phyloP scores from a whole-genome alignment of 1,140 invertebrate species.

The Pollicipes pollicipes region DNA sequence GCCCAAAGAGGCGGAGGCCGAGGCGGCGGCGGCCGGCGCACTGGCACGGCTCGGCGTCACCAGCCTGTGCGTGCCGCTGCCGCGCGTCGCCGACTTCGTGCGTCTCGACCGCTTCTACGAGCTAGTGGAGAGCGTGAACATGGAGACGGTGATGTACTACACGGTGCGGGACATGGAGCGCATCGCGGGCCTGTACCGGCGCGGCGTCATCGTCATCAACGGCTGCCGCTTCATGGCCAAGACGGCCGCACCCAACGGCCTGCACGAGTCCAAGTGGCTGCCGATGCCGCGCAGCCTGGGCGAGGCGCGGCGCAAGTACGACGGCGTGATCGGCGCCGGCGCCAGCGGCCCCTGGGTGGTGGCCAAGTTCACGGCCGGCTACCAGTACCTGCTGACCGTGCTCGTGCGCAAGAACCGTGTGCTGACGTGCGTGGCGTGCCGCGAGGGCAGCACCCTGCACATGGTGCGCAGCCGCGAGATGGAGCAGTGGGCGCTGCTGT shows the following conservation, averaged over 20 bases:
- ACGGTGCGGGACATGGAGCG: neutral
- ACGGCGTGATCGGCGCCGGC: neutral
- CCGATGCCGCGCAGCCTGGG: neutral
- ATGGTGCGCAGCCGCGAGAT: neutral
- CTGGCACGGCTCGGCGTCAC: neutral
- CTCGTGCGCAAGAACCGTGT: neutral
- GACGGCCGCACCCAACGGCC: neutral
- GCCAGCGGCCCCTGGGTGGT: neutral
- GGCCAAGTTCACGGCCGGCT: conserved; percentile 3
- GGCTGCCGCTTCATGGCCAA: conserved; percentile 6
- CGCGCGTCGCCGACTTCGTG: neutral
- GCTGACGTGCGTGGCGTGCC: neutral
- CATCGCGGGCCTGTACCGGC: neutral
- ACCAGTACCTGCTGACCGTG: neutral
- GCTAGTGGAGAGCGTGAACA: conserved; percentile 5
- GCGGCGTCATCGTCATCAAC: conserved; percentile 4
- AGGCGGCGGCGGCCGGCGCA: neutral
- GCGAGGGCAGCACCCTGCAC: neutral
- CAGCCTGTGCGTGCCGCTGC: neutral
- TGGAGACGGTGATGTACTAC: conserved; percentile 5
- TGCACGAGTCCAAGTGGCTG: conserved; percentile 5
- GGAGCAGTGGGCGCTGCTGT: conserved; percentile 5
- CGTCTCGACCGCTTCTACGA: neutral
- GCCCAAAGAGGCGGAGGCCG: neutral
- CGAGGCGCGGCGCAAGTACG: neutral